Base-by-base conservation (phyloP, 2,113 vertebrate species). In the Potamarius usumacintae region DNA sequence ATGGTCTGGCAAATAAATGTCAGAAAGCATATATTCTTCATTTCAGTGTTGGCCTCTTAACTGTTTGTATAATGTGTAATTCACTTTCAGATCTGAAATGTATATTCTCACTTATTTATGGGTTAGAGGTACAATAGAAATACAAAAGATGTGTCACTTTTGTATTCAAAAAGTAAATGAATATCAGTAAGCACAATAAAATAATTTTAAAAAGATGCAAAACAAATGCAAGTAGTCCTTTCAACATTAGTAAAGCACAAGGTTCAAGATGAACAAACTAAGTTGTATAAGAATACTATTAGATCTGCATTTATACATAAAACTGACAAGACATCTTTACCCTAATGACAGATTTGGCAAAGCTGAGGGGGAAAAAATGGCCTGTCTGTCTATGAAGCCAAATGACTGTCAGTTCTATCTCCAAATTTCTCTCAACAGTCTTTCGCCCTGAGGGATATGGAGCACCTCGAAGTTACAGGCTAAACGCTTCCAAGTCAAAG, bases 321-420 rank as follows among this genome's bases (percentile, higher is more conserved):
- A 82, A 71, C 27, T 27, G 48, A 48, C 67, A 85, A 63, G 34
- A 67, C 25, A 76, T 76, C 71, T 72, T 79, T 58, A 81, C 72
- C 74, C 20, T 81, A 90, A 76, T 88, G 77, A 86, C 80, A 63
- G 30, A 87, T 62, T 85, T 65, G 88, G 77, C 63, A 52, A 69
- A 88, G 77, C 58, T 82, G 50, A 48, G 87, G 65, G 87, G 69
- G 67, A 55, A 79, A 27, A 53, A 71, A 4, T 72, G 71, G 71
- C 69, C 72, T 74, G 34, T 81, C 71, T 86, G 53, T 85, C 83
- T 78, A 77, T 65, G 57, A 69, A 88, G 86, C 83, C 88, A 85
- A 88, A 76, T 78, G 34, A 76, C 58, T 81, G 67, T 88, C 78
- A 77, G 48, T 79, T 67, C 60, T 82, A 78, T 65, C 50, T 77